Conservation (phyloP, 2,888 invertebrate genomes). For the Zhengitettix transpicula region DNA sequence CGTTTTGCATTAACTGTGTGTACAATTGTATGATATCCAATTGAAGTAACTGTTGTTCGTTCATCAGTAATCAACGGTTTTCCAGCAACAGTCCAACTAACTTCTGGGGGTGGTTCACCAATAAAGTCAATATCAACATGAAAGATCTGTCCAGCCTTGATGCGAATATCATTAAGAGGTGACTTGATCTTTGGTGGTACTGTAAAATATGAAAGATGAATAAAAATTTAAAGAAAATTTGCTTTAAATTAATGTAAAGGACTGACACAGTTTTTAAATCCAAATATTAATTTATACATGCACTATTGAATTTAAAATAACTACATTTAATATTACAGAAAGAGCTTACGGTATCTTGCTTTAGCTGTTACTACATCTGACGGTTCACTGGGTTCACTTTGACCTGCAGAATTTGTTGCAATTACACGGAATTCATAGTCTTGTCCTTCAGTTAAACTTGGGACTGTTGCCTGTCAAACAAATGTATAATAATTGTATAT, state of each 20-base stretch:
- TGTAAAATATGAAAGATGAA: constrained; percentile 21
- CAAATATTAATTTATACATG: no score
- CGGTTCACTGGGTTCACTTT: constrained; percentile 86
- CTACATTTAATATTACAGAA: no score
- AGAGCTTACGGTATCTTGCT: constrained; percentile 50
- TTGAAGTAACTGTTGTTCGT: constrained; percentile 74
- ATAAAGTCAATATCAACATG: constrained; percentile 80
- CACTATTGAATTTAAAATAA: background rate
- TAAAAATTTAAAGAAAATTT: background rate
- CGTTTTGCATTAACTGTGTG: constrained; percentile 88
- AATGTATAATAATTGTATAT: no score
- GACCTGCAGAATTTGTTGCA: constrained; percentile 89
- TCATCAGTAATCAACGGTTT: constrained; percentile 57
- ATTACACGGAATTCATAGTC: constrained; percentile 94
- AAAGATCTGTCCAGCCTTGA: constrained; percentile 85
- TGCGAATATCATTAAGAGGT: constrained; percentile 72
- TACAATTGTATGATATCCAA: constrained; percentile 81
- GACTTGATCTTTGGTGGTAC: constrained; percentile 91
- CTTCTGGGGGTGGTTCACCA: constrained; percentile 85
- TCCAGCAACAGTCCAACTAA: constrained; percentile 67
- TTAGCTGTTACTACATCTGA: constrained; percentile 78
- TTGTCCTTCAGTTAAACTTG: constrained; percentile 81
- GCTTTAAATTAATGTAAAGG: background rate
- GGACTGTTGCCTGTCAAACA: constrained; percentile 49
- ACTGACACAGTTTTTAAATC: background rate